Conservation (phyloP, 2,113 vertebrate genomes). For the Galeopterus variegatus region DNA sequence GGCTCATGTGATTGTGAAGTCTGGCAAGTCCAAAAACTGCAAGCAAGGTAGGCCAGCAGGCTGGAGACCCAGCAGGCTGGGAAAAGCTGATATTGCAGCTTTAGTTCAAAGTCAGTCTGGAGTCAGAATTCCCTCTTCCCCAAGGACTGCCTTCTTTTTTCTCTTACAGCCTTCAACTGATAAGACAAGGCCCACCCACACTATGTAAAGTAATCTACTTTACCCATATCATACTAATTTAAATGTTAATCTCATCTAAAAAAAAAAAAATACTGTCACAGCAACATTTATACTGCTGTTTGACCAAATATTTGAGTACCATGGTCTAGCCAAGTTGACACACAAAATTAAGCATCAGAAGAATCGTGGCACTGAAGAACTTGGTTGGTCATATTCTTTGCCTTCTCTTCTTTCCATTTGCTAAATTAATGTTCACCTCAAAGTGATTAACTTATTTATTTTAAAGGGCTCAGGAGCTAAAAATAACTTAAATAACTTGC, state of each 20-base stretch:
- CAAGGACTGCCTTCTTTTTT: background rate
- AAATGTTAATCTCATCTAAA: background rate
- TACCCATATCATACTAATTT: background rate
- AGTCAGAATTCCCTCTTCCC: background rate
- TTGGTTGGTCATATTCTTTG: background rate
- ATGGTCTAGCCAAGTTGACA: background rate
- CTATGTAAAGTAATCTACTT: background rate
- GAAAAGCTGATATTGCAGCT: background rate
- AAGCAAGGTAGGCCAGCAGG: background rate
- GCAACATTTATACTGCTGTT: background rate
- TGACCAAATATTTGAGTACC: background rate
- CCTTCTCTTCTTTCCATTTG: background rate
- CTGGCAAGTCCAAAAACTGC: background rate
- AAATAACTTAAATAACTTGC: background rate
- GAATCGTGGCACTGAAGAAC: background rate
- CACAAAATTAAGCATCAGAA: background rate
- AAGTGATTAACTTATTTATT: background rate
- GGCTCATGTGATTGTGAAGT: background rate
- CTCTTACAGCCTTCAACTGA: background rate
- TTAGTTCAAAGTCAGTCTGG: background rate
- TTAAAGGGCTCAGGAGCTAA: background rate
- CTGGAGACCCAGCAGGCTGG: background rate
- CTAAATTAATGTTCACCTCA: background rate
- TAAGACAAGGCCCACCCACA: background rate
- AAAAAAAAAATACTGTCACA: background rate